Conservation (phyloP, 2,113 vertebrate species). For the Phaethon lepturus region DNA sequence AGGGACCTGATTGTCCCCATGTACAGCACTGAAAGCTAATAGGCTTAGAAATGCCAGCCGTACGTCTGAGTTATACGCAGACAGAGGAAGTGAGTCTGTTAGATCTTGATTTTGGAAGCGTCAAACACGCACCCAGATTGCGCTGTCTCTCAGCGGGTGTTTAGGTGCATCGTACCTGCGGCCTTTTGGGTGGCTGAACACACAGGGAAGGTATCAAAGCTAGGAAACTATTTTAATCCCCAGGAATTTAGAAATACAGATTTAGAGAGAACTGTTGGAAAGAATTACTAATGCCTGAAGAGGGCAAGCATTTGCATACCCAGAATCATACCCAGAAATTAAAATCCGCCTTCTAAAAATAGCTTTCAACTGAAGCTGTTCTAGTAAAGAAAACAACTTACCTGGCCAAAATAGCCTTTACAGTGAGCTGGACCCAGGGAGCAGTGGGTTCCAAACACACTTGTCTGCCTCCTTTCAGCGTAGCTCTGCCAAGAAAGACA, state of each 20-base stretch:
- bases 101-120: not conserved
- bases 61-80: not conserved
- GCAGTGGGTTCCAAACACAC: slow-evolving; percentile 63
- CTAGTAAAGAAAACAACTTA: not conserved
- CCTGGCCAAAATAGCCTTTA: slow-evolving; percentile 24
- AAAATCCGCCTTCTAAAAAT: not conserved
- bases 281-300: not conserved
- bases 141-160: not conserved
- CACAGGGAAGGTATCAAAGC: not conserved
- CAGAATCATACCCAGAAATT: not conserved
- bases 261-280: not conserved
- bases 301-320: not conserved
- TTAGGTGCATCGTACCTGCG: too few species aligned
- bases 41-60: not conserved
- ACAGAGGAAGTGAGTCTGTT: not conserved
- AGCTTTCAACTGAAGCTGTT: not conserved
- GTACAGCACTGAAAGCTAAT: not conserved
- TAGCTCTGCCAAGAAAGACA: slow-evolving; percentile 40
- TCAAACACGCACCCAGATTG: not conserved
- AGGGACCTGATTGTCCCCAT: not conserved
- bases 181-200: not conserved
- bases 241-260: not conserved
- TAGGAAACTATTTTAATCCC: not conserved
- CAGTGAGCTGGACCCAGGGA: slow-evolving; percentile 27
- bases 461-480: not conserved